Evolutionary conservation across 2,113 vertebrate genomes (phyloP).

Genomic region (Pyxicephalus adspersus): DNA sequence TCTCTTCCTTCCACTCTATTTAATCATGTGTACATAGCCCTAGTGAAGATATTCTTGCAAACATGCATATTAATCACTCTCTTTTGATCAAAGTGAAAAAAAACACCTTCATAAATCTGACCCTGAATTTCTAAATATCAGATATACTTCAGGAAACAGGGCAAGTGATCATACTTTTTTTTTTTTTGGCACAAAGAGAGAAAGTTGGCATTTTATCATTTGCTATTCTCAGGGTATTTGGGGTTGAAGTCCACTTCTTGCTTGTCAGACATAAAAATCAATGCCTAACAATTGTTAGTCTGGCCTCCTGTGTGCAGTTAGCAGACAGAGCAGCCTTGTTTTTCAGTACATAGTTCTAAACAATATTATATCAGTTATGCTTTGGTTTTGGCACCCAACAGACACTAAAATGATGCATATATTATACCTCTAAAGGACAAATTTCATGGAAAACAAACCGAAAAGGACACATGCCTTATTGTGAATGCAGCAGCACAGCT

Average conservation of each 20-base stretch:
- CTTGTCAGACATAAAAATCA: constrained; percentile 48
- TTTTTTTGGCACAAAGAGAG: neutral
- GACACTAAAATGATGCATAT: constrained; percentile 6
- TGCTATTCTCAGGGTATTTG: neutral
- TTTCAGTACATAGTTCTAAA: neutral
- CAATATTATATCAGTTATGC: neutral
- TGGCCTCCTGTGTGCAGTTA: constrained; percentile 9
- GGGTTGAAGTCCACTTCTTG: constrained; percentile 18
- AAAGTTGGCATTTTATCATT: constrained; percentile 21
- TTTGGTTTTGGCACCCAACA: constrained; percentile 3
- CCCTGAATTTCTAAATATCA: neutral
- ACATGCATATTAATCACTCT: neutral
- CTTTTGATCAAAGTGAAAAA: neutral
- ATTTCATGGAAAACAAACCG: neutral
- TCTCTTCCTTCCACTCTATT: too few species aligned
- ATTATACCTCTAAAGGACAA: constrained; percentile 17
- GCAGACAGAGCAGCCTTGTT: neutral
- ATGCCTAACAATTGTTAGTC: constrained; percentile 21
- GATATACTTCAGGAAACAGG: neutral
- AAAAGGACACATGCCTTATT: neutral
- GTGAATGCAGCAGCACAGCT: neutral
- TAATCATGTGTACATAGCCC: too few species aligned
- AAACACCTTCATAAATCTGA: neutral
- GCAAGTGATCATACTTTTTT: neutral
- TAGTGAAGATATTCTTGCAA: too few species aligned